Base-by-base conservation (phyloP, 2,888 invertebrate genomes). In the Caenorhabditis sp. region DNA sequence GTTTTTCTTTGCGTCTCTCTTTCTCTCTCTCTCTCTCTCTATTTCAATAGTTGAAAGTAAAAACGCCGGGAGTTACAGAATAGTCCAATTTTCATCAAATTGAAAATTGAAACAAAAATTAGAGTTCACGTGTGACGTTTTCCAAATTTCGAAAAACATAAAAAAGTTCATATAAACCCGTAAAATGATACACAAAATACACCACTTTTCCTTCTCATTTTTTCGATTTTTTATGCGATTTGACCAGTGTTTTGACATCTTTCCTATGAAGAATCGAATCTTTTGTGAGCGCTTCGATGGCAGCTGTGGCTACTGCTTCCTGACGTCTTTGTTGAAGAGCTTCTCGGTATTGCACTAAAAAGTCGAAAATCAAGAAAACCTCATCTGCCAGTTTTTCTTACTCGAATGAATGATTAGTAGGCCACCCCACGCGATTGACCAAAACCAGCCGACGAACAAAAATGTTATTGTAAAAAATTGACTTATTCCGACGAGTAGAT, bases 361-460 rank as follows among this genome's bases (percentile, higher is more conserved):
- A 51, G n/a, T n/a, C 10, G 10, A 4, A 8, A 23, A 14, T 19
- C 17, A 17, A 17, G 21, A 19, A 53, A 53, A 5, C 12, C n/a
- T n/a, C n/a, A n/a, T n/a, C n/a, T n/a, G n/a, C n/a, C n/a, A n/a
- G n/a, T n/a, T n/a, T n/a, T 53, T 63, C 69, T 59, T 89, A 96
- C 96, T 92, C 74, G 96, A 93, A 84, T 94, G 91, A 87, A 92
- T 92, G 76, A 96, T 89, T 92, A 96, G 93, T 86, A 94, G 93
- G 79, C 95, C 92, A 1, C 96, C 97, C 97, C 97, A 97, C 92
- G 95, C 95, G 77, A 97, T 93, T 72, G 95, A 94, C 97, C 97
- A 97, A 81, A 96, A 95, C 96, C 96, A 97, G 21, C 97, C 88
- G 58, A 88, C 88, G 61, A 88, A 83, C n/a, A 96, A 93, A 90